Evolutionary conservation across 2,113 vertebrate species (phyloP).

Genomic region (rat (Rattus norvegicus)): DNA sequence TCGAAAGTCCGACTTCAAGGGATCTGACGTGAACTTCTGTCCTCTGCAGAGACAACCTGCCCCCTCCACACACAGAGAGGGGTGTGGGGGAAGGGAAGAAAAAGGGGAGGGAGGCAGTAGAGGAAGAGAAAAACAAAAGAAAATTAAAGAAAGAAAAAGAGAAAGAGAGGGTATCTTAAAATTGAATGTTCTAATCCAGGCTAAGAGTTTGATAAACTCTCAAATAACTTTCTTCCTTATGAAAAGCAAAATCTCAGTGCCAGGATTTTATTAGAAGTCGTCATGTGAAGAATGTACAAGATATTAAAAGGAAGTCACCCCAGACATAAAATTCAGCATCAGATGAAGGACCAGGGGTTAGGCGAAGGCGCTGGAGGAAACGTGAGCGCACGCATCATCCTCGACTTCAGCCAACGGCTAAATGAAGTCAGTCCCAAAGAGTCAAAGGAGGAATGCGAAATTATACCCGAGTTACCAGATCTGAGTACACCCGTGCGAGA

Average conservation of each 20-base stretch:
- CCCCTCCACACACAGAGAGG: neutral
- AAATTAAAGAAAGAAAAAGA: neutral
- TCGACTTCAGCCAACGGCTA: neutral
- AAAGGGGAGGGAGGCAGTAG: neutral
- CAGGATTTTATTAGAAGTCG: neutral
- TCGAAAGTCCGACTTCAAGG: neutral
- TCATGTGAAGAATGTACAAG: neutral
- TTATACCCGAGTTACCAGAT: neutral
- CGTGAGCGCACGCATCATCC: neutral
- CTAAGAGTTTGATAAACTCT: neutral
- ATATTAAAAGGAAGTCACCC: neutral
- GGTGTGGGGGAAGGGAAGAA: neutral
- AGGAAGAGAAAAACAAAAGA: neutral
- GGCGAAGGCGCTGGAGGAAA: neutral
- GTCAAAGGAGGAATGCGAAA: neutral
- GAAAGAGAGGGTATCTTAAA: neutral
- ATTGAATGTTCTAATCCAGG: neutral
- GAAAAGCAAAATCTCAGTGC: neutral
- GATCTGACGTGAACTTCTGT: neutral
- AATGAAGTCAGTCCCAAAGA: neutral
- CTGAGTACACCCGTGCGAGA: neutral
- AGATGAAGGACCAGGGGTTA: neutral
- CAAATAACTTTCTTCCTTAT: neutral
- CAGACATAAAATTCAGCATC: neutral
- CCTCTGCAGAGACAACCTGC: neutral